Percentiles rank a stretch among this genome's conserved stretches.
phyloP scores from a whole-genome alignment of 2,113 vertebrate species.

The Columba janthina region DNA sequence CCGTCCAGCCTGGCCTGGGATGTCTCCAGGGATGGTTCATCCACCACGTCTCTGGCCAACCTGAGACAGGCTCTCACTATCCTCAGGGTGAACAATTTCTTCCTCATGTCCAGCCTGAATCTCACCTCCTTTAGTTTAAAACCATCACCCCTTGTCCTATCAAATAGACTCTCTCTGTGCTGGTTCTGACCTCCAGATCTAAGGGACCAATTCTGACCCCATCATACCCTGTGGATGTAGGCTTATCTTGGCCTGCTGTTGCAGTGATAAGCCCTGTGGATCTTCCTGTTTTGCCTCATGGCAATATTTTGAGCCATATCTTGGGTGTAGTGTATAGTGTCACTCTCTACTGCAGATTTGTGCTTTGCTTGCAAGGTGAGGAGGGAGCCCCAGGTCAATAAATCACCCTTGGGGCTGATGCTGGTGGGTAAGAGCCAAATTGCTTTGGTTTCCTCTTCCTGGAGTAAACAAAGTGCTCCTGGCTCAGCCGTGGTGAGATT shows the following conservation, averaged over 20 bases:
- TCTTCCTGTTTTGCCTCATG: not conserved
- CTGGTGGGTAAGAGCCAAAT: not conserved
- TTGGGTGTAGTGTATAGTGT: accelerated
- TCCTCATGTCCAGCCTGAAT: too few relatives aligned
- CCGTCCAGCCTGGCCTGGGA: too few relatives aligned
- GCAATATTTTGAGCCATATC: not conserved
- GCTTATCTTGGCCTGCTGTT: not conserved
- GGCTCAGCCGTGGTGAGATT: not conserved
- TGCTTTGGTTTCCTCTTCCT: not conserved
- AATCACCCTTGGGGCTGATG: not conserved
- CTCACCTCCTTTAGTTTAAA: too few relatives aligned
- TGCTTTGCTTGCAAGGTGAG: not conserved
- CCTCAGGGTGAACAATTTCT: too few relatives aligned
- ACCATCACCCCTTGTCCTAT: too few relatives aligned
- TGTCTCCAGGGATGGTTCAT: too few relatives aligned
- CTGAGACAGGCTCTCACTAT: too few relatives aligned
- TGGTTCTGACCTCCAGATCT: not conserved
- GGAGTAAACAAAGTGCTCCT: not conserved
- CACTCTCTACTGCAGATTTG: not conserved
- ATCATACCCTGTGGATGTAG: not conserved
- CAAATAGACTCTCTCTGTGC: not conserved
- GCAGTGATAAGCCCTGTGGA: not conserved
- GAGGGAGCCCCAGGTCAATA: not conserved
- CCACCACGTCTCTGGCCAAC: too few relatives aligned
- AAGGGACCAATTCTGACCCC: not conserved